These are phyloP conservation scores for Popillia japonica DNA, from an alignment of 1,140 invertebrate genomes.

Conservation along the genomic window DNA sequence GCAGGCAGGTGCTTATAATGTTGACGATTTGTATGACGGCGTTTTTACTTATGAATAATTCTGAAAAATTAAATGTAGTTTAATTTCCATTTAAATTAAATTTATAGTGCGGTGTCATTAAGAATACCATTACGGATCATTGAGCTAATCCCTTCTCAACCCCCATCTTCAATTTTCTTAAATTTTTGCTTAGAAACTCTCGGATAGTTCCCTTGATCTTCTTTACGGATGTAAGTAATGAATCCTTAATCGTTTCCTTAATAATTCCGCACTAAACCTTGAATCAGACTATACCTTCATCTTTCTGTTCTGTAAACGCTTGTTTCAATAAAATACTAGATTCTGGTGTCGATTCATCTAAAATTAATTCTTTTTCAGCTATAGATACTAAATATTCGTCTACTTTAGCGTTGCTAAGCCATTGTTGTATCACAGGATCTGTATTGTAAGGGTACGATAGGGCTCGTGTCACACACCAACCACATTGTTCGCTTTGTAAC, in stretches of 20 bases:
- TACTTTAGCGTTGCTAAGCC: constrained; percentile 62
- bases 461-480: constrained; percentile 62
- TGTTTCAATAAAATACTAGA: constrained; percentile 60
- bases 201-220: no score
- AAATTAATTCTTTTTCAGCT: constrained; percentile 57
- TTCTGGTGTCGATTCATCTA: constrained; percentile 59
- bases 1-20: constrained; percentile 58
- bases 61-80: constrained; percentile 56
- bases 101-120: no score
- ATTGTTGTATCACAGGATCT: constrained; percentile 62
- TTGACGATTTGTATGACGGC: constrained; percentile 63
- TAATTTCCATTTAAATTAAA: no score
- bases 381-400: constrained; percentile 59
- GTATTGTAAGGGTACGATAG: constrained; percentile 63
- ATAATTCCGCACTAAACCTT: no score
- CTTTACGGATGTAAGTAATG: no score
- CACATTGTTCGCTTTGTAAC: constrained; percentile 46
- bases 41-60: constrained; percentile 63
- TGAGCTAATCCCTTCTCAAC: no score
- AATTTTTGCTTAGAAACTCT: no score
- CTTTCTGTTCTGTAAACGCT: constrained; percentile 53
- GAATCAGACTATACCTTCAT: no score
- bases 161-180: no score
- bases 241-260: no score
- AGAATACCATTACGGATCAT: no score